phyloP scores from a whole-genome alignment of 2,888 invertebrate species.

The Ganaspis brasiliensis region DNA sequence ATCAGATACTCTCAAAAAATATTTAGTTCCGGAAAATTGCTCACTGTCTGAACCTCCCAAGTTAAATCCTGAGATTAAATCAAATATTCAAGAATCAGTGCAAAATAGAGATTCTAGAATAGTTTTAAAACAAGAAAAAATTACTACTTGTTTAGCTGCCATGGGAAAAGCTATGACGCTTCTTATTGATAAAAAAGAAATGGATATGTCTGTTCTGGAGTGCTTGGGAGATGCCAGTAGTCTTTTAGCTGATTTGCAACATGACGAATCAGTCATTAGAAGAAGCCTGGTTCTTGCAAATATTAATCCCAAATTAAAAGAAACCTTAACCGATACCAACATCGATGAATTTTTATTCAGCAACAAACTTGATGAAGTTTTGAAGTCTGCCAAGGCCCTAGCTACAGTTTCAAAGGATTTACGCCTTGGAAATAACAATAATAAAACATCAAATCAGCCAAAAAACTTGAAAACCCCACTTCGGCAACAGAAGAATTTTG shows the following conservation, averaged over 20 bases:
- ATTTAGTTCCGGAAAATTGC: constrained; percentile 43
- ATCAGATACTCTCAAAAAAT: neutral
- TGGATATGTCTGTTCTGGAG: too few species aligned
- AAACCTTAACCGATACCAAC: neutral
- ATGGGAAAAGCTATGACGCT: constrained; percentile 36
- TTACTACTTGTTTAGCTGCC: constrained; percentile 46
- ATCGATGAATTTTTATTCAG: constrained; percentile 41
- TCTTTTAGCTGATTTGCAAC: constrained; percentile 23
- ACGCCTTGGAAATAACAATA: neutral
- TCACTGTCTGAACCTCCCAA: constrained; percentile 27
- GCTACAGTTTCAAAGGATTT: constrained; percentile 4
- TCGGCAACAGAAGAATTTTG: neutral
- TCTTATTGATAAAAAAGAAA: neutral
- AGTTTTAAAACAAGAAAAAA: constrained; percentile 49
- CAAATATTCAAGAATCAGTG: neutral
- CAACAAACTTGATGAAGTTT: constrained; percentile 27
- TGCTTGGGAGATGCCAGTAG: neutral
- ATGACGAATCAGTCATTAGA: constrained; percentile 32
- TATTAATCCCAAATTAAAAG: constrained; percentile 32
- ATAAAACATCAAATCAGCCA: neutral
- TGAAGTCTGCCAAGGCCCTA: constrained; percentile 26
- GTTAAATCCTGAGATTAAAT: constrained; percentile 21
- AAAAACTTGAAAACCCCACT: constrained; percentile 40
- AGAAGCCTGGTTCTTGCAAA: constrained; percentile 36
- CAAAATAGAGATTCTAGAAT: constrained; percentile 52